These are phyloP conservation scores for Papilio glaucus DNA, from an alignment of 1,140 invertebrate species.

Conservation along the genomic window DNA sequence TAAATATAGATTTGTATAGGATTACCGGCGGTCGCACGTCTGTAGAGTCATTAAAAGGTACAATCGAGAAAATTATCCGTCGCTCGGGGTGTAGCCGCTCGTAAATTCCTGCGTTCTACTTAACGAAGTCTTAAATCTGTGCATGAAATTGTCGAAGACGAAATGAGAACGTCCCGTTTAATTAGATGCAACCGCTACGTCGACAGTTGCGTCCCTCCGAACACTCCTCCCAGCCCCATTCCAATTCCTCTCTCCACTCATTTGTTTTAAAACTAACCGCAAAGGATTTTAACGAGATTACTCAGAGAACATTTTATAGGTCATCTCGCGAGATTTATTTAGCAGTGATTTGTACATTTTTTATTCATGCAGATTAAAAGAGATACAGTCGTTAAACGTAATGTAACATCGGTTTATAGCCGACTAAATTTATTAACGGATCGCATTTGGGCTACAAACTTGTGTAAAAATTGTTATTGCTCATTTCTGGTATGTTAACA, in stretches of 20 bases:
- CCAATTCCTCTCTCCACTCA: slow-evolving; percentile 43
- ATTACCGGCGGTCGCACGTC: slow-evolving; percentile 53
- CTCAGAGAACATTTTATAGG: slow-evolving; percentile 70
- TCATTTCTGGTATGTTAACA: too few species aligned
- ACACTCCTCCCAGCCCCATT: slow-evolving; percentile 24
- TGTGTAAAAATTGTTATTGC: slow-evolving; percentile 10
- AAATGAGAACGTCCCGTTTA: slow-evolving; percentile 76
- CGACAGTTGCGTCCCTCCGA: slow-evolving; percentile 50
- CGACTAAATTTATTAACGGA: slow-evolving; percentile 54
- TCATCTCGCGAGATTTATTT: slow-evolving; percentile 75
- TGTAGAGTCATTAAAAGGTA: slow-evolving; percentile 64
- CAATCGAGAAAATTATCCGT: slow-evolving; percentile 71
- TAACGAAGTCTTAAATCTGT: slow-evolving; percentile 67
- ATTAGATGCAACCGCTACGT: slow-evolving; percentile 71
- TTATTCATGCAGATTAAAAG: slow-evolving; percentile 65
- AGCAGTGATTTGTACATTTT: slow-evolving; percentile 70
- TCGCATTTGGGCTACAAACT: slow-evolving; percentile 45
- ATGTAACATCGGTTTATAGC: slow-evolving; percentile 56
- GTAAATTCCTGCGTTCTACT: slow-evolving; percentile 74
- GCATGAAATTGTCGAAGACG: slow-evolving; percentile 76
- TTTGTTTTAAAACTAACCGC: slow-evolving; percentile 75
- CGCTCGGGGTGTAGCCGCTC: slow-evolving; percentile 62
- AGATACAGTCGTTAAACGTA: slow-evolving; percentile 67
- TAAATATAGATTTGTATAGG: slow-evolving; percentile 58
- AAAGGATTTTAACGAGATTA: slow-evolving; percentile 77